Conservation (phyloP, 1,140 invertebrate species). For the fruit fly (Drosophila melanogaster) region DNA sequence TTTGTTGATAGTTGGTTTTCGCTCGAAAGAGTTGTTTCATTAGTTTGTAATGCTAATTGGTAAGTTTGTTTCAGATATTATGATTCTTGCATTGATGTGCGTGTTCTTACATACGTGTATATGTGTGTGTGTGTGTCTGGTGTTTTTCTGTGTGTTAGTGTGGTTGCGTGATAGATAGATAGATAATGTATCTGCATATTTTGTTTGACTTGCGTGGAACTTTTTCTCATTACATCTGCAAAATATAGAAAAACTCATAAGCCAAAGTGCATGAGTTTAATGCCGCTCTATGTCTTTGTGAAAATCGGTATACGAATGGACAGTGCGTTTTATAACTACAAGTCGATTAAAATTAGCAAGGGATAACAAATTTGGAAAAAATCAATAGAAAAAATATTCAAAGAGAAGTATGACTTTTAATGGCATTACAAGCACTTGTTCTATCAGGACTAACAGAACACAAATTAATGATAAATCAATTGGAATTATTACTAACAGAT, state of each 20-base stretch:
- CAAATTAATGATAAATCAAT: neutral
- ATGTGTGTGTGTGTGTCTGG: slow-evolving; percentile 5
- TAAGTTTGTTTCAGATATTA: slow-evolving; percentile 71
- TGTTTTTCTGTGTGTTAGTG: slow-evolving; percentile 15
- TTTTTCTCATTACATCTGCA: slow-evolving; percentile 43
- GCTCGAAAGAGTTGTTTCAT: slow-evolving; percentile 64
- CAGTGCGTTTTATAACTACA: slow-evolving; percentile 29
- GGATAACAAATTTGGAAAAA: neutral
- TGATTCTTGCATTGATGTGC: slow-evolving; percentile 64
- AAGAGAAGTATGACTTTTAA: too few species aligned
- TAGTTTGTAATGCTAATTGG: slow-evolving; percentile 72
- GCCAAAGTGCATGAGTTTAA: slow-evolving; percentile 29
- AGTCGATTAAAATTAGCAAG: neutral
- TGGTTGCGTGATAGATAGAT: slow-evolving; percentile 29
- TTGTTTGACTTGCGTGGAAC: slow-evolving; percentile 68
- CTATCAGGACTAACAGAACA: too few species aligned
- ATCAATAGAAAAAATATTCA: neutral
- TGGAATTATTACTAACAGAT: neutral
- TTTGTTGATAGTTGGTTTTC: slow-evolving; percentile 72
- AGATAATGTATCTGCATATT: slow-evolving; percentile 35
- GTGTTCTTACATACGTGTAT: slow-evolving; percentile 29
- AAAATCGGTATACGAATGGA: slow-evolving; percentile 33
- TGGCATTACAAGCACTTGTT: too few species aligned
- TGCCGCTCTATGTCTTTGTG: slow-evolving; percentile 31
- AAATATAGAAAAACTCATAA: slow-evolving; percentile 20